Evolutionary conservation across 1,140 invertebrate genomes (phyloP), one percentile per base, ranked within the genome.

Genomic region (Drosophila orosa): DNA sequence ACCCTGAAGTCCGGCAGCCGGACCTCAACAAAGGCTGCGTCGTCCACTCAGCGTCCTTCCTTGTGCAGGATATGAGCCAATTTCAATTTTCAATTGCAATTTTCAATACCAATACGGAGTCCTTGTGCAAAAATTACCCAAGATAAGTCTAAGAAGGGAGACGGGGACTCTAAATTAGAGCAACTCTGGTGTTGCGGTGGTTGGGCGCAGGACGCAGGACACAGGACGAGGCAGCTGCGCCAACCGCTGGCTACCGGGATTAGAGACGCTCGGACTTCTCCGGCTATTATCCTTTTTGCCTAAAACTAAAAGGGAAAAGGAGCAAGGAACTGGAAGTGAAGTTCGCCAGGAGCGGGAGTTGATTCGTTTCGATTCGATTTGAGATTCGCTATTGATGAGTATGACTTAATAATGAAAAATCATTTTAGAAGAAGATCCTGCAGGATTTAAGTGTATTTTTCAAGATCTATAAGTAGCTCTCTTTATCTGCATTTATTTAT

Each of bases 281-380:
- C 57, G 74, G 63, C 68, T 69, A 79, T 82, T 86, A 87, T 86
- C 83, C 83, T 76, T 86, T 87, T 82, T 19, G 31, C 15, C 8
- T 25, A 13, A 12, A 19, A 15, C 17, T 12, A 39, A 40, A 24
- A 9, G 22, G 45, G 3, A 56, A 56, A 24, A 6, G 50, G 19
- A 54, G 50, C 33, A 54, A 12, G 50, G 31, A 35, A 22, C 19
- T 35, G 48, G 13, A 17, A 50, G 24, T 48, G 45, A 7, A 44
- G 42, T n/a, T n/a, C n/a, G 42, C 2, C 13, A 48, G 25, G 5
- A 44, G 25, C n/a, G 13, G 17, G 25, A 44, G 39, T 31, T 19
- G 17, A 19, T 24, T 48, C 47, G 19, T 3, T 35, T 35, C 31
- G 19, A 31, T 50, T 25, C 15, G 7, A 27, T 17, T 19, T 9